These are phyloP conservation scores for Eudyptes chrysolophus DNA, from an alignment of 2,113 vertebrate genomes.

Conservation along the genomic window DNA sequence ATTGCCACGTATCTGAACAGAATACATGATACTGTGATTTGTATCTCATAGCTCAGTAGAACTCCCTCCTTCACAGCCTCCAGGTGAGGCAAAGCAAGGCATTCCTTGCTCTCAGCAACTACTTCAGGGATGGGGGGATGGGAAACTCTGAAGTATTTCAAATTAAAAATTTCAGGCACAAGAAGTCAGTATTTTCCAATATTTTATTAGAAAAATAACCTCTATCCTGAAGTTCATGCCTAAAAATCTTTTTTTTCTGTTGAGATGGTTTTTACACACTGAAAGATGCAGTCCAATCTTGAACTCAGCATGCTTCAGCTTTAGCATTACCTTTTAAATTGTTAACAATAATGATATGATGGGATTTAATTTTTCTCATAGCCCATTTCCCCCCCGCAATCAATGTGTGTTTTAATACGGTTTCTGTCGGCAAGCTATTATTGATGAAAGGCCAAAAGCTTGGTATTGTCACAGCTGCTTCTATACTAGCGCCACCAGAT, in stretches of 20 bases:
- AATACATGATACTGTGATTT: not conserved
- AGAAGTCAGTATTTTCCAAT: not conserved
- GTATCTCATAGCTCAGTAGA: not conserved
- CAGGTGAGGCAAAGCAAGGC: not conserved
- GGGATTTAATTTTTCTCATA: not conserved
- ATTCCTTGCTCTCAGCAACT: not conserved
- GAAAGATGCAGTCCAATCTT: not conserved
- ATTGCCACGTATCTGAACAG: not conserved
- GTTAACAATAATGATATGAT: not conserved
- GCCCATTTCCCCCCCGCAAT: not conserved
- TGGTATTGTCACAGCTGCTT: not conserved
- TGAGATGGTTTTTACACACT: not conserved
- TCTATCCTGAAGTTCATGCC: not conserved
- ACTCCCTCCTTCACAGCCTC: not conserved
- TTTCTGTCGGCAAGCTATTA: not conserved
- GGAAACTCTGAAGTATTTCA: not conserved
- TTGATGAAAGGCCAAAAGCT: not conserved
- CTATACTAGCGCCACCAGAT: not conserved
- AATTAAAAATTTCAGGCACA: not conserved
- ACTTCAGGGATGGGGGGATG: accelerated
- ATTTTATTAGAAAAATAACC: not conserved
- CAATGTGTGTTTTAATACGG: not conserved
- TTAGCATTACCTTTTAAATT: not conserved
- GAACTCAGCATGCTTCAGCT: not conserved
- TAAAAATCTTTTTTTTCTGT: not conserved